phyloP scores from a whole-genome alignment of 2,888 invertebrate species.

The Dicranocentrus wangi region DNA sequence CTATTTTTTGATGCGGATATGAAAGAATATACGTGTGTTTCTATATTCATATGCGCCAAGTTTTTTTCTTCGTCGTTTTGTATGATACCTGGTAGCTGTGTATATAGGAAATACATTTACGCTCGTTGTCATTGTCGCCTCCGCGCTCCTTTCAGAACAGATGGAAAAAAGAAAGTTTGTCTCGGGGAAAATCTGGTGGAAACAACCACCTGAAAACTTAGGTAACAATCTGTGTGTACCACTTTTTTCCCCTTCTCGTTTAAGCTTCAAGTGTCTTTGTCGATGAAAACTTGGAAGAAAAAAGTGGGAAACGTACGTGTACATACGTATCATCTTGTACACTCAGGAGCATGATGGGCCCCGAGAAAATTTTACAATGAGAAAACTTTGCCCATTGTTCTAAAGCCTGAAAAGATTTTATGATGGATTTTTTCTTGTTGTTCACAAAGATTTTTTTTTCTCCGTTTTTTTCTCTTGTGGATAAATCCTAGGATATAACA shows the following conservation, averaged over 20 bases:
- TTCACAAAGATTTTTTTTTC: constrained; percentile 37
- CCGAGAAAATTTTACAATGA: constrained; percentile 64
- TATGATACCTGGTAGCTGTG: too few species aligned
- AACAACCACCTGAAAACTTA: constrained; percentile 62
- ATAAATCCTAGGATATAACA: constrained; percentile 3
- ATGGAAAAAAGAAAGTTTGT: constrained; percentile 42
- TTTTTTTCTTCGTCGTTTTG: too few species aligned
- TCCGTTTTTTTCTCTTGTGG: neutral
- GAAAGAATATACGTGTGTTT: neutral
- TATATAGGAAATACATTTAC: too few species aligned
- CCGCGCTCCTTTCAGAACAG: constrained; percentile 34
- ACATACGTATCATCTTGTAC: constrained; percentile 41
- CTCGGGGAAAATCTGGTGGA: constrained; percentile 43
- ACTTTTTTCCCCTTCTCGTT: constrained; percentile 6
- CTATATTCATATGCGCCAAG: constrained; percentile 30
- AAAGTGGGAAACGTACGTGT: neutral
- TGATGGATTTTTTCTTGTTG: constrained; percentile 60
- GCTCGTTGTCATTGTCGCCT: constrained; percentile 13
- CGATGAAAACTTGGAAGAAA: constrained; percentile 8
- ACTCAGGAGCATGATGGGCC: constrained; percentile 27
- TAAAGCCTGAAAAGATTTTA: constrained; percentile 61
- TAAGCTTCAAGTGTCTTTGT: constrained; percentile 45
- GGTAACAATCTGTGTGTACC: constrained; percentile 51
- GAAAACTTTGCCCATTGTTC: constrained; percentile 66
- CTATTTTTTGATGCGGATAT: neutral